Percentiles rank a stretch among this genome's conserved stretches.
phyloP scores from a whole-genome alignment of 2,797 vertebrate genomes.

The Scolopax bukidnonensis region DNA sequence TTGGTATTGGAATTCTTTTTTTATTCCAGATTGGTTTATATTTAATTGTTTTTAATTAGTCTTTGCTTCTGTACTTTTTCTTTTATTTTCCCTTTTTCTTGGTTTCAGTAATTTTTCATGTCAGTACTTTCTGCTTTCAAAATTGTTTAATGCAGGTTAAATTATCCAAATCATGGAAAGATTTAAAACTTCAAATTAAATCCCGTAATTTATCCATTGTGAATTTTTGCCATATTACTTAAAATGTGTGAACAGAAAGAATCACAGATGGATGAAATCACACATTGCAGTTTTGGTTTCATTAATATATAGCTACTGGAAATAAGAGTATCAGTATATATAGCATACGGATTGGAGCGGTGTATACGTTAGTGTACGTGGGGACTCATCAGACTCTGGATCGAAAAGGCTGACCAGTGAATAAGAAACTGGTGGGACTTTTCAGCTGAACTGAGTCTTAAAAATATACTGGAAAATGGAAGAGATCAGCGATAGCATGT shows the following conservation, averaged over 20 bases:
- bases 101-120: constrained; percentile 3
- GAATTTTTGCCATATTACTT: neutral
- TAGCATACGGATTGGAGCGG: neutral
- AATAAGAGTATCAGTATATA: neutral
- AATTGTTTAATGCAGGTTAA: constrained; percentile 25
- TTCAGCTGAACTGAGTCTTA: neutral
- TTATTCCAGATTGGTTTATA: neutral
- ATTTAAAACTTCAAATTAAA: constrained; percentile 15
- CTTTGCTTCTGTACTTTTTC: neutral
- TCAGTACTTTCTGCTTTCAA: neutral
- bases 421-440: neutral
- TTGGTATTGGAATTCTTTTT: neutral
- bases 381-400: neutral
- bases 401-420: neutral
- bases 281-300: neutral
- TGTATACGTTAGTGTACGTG: neutral
- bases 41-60: constrained; percentile 47
- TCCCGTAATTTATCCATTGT: neutral
- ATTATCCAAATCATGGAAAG: constrained; percentile 9
- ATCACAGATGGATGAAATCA: neutral
- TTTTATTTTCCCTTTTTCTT: neutral
- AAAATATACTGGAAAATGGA: neutral
- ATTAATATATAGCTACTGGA: neutral
- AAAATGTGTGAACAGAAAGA: neutral
- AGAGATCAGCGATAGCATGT: neutral